phyloP scores from a whole-genome alignment of 2,113 vertebrate species.

The Sula dactylatra region DNA sequence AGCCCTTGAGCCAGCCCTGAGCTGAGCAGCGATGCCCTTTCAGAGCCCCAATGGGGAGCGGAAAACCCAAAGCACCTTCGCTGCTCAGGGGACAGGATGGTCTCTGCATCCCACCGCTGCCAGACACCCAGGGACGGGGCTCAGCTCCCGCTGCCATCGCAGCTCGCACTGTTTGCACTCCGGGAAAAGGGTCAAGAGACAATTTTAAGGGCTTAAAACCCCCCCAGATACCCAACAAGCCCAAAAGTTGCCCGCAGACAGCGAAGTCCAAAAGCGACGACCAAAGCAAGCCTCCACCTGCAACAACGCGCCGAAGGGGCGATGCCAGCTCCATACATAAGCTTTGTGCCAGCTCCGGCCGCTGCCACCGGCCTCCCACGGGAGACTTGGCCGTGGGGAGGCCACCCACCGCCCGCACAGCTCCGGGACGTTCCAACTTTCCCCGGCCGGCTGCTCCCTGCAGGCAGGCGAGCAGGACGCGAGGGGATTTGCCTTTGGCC shows the following conservation, averaged over 20 bases:
- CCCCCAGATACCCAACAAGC: fast-evolving
- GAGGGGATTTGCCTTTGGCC: background rate
- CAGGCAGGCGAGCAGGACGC: background rate
- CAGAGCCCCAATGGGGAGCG: fast-evolving
- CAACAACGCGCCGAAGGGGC: background rate
- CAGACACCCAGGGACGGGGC: background rate
- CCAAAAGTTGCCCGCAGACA: background rate
- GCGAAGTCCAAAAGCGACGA: background rate
- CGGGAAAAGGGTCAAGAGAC: no score
- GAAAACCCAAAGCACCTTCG: background rate
- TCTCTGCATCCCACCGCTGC: background rate
- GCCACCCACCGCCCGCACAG: background rate
- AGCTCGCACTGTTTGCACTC: fast-evolving
- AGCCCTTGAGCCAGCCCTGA: background rate
- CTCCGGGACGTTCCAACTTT: background rate
- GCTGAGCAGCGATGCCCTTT: background rate
- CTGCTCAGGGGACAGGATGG: background rate
- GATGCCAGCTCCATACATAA: fast-evolving
- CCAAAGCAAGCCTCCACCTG: background rate
- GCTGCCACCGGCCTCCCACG: background rate
- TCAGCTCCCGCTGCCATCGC: background rate
- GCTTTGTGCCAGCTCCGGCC: background rate
- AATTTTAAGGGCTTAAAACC: background rate
- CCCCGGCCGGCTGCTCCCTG: background rate
- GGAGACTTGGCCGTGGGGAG: background rate